Evolutionary conservation across 2,113 vertebrate genomes (phyloP).

Genomic region (Hippocampus comes): DNA sequence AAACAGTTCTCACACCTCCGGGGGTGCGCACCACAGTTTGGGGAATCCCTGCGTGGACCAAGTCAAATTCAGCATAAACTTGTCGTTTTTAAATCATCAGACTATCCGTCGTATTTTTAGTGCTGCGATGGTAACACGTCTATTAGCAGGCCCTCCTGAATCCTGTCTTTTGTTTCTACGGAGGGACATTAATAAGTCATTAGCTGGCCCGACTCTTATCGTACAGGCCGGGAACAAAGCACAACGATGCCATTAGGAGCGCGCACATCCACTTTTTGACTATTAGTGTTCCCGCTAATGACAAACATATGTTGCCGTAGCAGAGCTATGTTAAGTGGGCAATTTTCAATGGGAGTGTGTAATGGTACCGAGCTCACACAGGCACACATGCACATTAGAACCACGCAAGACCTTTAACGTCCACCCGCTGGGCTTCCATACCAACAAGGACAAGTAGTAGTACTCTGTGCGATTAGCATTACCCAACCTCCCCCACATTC

Average conservation of each 20-base stretch:
- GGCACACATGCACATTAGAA: slow-evolving; percentile 50
- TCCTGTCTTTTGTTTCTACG: slow-evolving; percentile 17
- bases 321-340: slow-evolving; percentile 75
- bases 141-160: background rate
- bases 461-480: background rate
- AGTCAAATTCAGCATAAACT: background rate
- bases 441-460: background rate
- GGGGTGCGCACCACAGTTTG: background rate
- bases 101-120: slow-evolving; percentile 7
- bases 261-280: slow-evolving; percentile 73
- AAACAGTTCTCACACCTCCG: background rate
- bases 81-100: too few relatives aligned
- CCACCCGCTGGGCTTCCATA: slow-evolving; percentile 17
- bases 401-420: slow-evolving; percentile 20
- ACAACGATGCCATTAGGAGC: slow-evolving; percentile 65
- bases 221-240: slow-evolving; percentile 59
- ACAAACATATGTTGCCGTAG: slow-evolving; percentile 75
- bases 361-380: slow-evolving; percentile 67
- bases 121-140: background rate
- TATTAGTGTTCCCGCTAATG: slow-evolving; percentile 75
- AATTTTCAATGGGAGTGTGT: slow-evolving; percentile 74
- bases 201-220: slow-evolving; percentile 67
- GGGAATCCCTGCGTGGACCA: too few relatives aligned
- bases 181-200: slow-evolving; percentile 68
- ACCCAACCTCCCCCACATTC: background rate